phyloP scores from a whole-genome alignment of 2,888 invertebrate species.

The Drosophila diplacantha region DNA sequence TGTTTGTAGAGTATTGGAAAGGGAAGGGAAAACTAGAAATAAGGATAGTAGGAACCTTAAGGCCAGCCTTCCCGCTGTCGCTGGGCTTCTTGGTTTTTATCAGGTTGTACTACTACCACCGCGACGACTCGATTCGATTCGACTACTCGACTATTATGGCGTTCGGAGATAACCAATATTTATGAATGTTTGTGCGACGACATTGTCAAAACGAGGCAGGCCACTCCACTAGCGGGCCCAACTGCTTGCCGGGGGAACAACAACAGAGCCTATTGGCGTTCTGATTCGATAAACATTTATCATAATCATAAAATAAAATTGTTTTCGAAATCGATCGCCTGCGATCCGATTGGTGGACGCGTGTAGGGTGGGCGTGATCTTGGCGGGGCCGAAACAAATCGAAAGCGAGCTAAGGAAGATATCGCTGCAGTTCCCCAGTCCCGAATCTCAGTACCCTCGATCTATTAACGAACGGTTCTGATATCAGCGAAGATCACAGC shows the following conservation, averaged over 20 bases:
- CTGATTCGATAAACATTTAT: slow-evolving; percentile 76
- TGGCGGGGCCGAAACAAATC: slow-evolving; percentile 19
- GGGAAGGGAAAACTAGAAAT: background rate
- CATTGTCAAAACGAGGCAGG: slow-evolving; percentile 60
- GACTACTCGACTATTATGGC: slow-evolving; percentile 61
- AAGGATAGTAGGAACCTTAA: background rate
- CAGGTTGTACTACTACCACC: slow-evolving; percentile 50
- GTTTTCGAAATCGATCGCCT: slow-evolving; percentile 55
- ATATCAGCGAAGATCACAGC: slow-evolving; percentile 63
- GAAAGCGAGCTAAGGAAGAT: slow-evolving; percentile 26
- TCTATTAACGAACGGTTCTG: slow-evolving; percentile 36
- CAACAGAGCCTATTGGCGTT: slow-evolving; percentile 58
- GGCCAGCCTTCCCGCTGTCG: slow-evolving; percentile 13
- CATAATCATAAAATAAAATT: slow-evolving; percentile 68
- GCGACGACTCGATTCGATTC: slow-evolving; percentile 31
- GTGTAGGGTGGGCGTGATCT: slow-evolving; percentile 55
- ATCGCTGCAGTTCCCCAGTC: slow-evolving; percentile 34
- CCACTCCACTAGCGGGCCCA: slow-evolving; percentile 32
- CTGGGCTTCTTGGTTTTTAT: slow-evolving; percentile 46
- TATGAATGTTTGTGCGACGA: slow-evolving; percentile 56
- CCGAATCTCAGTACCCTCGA: slow-evolving; percentile 17
- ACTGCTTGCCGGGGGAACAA: slow-evolving; percentile 24
- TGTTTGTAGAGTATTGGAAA: background rate
- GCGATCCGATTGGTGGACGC: slow-evolving; percentile 65
- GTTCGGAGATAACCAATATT: slow-evolving; percentile 65